Evolutionary conservation across 2,113 vertebrate genomes (phyloP).

Genomic region (Triplophysa dalaica): DNA sequence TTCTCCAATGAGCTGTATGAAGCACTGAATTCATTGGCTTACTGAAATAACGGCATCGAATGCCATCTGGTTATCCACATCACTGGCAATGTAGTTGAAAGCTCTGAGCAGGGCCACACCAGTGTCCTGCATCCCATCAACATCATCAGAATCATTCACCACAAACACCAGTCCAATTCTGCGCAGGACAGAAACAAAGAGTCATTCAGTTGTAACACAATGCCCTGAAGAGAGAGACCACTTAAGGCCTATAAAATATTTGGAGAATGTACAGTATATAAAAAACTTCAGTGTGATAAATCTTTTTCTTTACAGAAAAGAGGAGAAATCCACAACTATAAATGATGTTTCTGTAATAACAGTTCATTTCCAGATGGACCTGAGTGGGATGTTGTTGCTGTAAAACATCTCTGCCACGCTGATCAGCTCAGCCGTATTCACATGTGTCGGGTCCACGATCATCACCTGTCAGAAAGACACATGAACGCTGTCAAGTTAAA

Average conservation of each 20-base stretch:
- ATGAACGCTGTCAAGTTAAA: background rate
- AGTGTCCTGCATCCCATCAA: conserved; percentile 88
- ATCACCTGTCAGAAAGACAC: conserved; percentile 79
- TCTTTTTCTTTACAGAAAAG: background rate
- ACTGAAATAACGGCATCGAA: conserved; percentile 89
- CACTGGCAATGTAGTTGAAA: conserved; percentile 90
- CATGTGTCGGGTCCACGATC: conserved; percentile 87
- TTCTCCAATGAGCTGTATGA: background rate
- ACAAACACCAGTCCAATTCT: conserved; percentile 92
- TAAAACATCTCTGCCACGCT: conserved; percentile 97
- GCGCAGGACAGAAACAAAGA: conserved; percentile 25
- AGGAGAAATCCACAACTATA: background rate
- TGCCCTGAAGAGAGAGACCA: background rate
- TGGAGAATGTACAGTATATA: background rate
- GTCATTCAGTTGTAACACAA: background rate
- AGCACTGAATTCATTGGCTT: conserved; percentile 60
- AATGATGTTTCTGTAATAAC: background rate
- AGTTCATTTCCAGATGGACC: conserved; percentile 66
- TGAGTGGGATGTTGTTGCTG: conserved; percentile 93
- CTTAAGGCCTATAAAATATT: background rate
- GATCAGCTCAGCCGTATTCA: conserved; percentile 83
- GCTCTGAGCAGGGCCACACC: conserved; percentile 90
- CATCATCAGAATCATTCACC: conserved; percentile 85
- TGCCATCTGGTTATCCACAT: conserved; percentile 85
- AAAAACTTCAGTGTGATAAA: background rate